phyloP scores from a whole-genome alignment of 2,888 invertebrate genomes.

The Acleris literana region DNA sequence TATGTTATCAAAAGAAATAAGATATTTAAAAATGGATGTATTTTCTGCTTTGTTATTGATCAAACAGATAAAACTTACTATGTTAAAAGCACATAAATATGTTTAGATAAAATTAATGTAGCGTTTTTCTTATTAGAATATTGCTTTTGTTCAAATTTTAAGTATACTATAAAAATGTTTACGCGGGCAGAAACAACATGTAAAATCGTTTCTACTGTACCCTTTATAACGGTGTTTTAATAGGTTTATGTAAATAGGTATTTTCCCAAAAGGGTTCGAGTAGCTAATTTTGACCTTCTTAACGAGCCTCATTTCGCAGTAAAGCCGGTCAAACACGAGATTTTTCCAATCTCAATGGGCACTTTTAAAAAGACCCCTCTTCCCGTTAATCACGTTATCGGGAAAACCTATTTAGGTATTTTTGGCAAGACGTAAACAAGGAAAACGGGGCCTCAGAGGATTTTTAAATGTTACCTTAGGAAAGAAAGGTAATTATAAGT shows the following conservation, averaged over 20 bases:
- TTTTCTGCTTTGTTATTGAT: too few relatives aligned
- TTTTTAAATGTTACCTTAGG: background rate
- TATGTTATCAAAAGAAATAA: too few relatives aligned
- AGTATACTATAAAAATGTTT: too few relatives aligned
- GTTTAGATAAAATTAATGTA: too few relatives aligned
- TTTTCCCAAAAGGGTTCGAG: constrained; percentile 22
- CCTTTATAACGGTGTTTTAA: too few relatives aligned
- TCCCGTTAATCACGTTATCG: constrained; percentile 32
- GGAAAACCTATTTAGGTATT: constrained; percentile 22
- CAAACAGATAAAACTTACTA: too few relatives aligned
- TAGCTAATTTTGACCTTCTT: constrained; percentile 35
- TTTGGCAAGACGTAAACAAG: constrained; percentile 22
- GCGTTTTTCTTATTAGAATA: too few relatives aligned
- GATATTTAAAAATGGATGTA: too few relatives aligned
- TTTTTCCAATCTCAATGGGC: constrained; percentile 35
- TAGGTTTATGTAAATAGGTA: background rate
- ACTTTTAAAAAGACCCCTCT: constrained; percentile 29
- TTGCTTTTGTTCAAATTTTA: too few relatives aligned
- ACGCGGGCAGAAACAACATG: too few relatives aligned
- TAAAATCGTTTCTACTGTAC: too few relatives aligned
- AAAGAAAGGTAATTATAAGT: background rate
- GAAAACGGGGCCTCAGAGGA: constrained; percentile 5
- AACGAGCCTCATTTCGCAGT: constrained; percentile 29
- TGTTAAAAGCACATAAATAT: too few relatives aligned
- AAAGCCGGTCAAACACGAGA: constrained; percentile 30